phyloP scores from a whole-genome alignment of 2,888 invertebrate species.

The Dendrolimus pini region DNA sequence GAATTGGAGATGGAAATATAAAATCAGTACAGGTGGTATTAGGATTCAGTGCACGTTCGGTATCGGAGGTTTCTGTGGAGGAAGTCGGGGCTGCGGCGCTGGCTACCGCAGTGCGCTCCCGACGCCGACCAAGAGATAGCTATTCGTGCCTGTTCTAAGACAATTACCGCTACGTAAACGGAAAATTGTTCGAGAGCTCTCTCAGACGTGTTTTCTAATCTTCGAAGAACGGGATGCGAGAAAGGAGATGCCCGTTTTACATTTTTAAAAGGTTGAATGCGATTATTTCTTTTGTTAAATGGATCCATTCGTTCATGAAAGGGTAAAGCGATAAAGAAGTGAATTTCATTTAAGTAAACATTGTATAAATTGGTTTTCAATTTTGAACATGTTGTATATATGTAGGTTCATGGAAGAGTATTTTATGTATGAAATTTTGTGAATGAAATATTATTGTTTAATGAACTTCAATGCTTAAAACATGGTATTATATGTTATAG shows the following conservation, averaged over 20 bases:
- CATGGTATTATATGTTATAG: no score
- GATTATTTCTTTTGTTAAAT: conserved; percentile 29
- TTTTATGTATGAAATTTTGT: no score
- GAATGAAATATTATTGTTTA: no score
- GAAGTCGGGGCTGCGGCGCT: conserved; percentile 41
- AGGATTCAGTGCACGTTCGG: conserved; percentile 65
- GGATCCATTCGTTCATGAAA: conserved; percentile 24
- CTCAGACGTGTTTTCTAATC: conserved; percentile 68
- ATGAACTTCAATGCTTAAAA: no score
- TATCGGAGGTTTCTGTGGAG: conserved; percentile 58
- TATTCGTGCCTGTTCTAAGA: conserved; percentile 61
- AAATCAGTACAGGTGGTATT: conserved; percentile 68
- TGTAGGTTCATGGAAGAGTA: no score
- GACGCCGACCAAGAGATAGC: conserved; percentile 37
- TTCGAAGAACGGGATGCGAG: conserved; percentile 43
- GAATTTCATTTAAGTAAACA: conserved; percentile 3
- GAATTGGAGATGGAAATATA: conserved; percentile 63
- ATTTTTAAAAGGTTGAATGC: conserved; percentile 36
- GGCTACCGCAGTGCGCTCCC: conserved; percentile 61
- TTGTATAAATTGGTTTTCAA: no score
- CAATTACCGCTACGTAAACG: conserved; percentile 72
- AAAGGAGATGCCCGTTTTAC: conserved; percentile 34
- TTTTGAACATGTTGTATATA: no score
- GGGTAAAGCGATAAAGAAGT: conserved; percentile 22
- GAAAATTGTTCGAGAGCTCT: conserved; percentile 65